phyloP scores from a whole-genome alignment of 2,888 invertebrate species.

The Latrodectus elegans region DNA sequence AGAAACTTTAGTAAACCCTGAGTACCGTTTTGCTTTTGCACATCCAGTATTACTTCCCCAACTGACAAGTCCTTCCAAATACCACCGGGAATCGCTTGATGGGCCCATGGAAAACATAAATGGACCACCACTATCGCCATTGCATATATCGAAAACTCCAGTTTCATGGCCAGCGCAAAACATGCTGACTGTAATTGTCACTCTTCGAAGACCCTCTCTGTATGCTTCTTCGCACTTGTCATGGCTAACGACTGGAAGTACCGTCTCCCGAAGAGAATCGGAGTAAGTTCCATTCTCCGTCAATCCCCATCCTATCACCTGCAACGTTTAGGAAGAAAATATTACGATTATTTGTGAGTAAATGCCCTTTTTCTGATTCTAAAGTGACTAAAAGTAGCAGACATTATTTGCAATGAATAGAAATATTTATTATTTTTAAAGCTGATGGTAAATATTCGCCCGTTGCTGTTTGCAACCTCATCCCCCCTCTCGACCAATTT shows the following conservation, averaged over 20 bases:
- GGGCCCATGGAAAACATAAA: conserved; percentile 37
- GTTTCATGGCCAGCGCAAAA: conserved; percentile 50
- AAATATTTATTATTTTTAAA: too few relatives aligned
- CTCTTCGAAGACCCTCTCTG: conserved; percentile 25
- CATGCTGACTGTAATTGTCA: conserved; percentile 52
- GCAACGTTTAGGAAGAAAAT: too few relatives aligned
- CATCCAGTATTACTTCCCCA: conserved; percentile 61
- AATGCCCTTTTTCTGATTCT: too few relatives aligned
- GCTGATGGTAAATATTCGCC: too few relatives aligned
- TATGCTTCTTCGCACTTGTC: conserved; percentile 55
- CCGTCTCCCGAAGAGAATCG: conserved; percentile 24
- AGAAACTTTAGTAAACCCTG: conserved; percentile 54
- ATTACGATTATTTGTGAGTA: too few relatives aligned
- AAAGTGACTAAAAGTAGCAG: too few relatives aligned
- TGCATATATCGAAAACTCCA: conserved; percentile 37
- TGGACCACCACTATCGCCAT: conserved; percentile 61
- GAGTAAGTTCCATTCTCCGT: conserved; percentile 50
- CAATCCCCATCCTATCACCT: conserved; percentile 57
- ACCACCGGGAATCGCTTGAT: conserved; percentile 26
- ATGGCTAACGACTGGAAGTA: conserved; percentile 45
- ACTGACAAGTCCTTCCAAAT: conserved; percentile 57
- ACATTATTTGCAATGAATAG: too few relatives aligned
- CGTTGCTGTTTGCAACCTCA: too few relatives aligned
- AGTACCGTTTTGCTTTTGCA: conserved; percentile 31
- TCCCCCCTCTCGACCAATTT: too few relatives aligned